Conservation (phyloP, 30 jellyfish, hydroid and myxozoan genomes). For the Aurelia aurita region DNA sequence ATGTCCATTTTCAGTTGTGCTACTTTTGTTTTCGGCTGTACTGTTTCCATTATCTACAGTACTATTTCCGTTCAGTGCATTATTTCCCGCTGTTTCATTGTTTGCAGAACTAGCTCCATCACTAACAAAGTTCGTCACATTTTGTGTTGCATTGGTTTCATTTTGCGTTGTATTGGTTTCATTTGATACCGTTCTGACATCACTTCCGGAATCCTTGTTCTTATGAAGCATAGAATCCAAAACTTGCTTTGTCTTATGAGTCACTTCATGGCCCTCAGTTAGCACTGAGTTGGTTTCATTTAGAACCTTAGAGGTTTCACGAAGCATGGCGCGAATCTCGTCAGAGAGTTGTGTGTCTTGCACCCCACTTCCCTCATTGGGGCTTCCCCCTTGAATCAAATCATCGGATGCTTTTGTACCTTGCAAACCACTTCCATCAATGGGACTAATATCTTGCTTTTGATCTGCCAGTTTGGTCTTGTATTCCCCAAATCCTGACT, state of each 20-base stretch:
- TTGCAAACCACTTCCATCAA: no score
- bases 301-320: slow-evolving; percentile 56
- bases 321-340: slow-evolving; percentile 65
- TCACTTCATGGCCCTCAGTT: slow-evolving; percentile 42
- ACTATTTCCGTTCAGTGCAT: not conserved
- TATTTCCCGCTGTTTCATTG: not conserved
- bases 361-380: not conserved
- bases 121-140: not conserved
- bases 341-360: slow-evolving; percentile 17
- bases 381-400: not conserved
- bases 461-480: slow-evolving; percentile 18
- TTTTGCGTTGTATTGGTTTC: not conserved
- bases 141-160: slow-evolving; percentile 20
- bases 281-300: slow-evolving; percentile 61
- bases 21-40: not conserved
- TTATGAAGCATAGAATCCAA: slow-evolving; percentile 12
- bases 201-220: slow-evolving; percentile 12
- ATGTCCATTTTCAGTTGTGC: not conserved
- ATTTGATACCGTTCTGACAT: not conserved
- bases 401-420: not conserved
- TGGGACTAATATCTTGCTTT: slow-evolving; percentile 21
- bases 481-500: not conserved
- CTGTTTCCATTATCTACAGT: not conserved
- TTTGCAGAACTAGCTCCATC: slow-evolving; percentile 12
- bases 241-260: slow-evolving; percentile 41